Conservation (phyloP, 2,888 invertebrate genomes). For the Melieria omissa region DNA sequence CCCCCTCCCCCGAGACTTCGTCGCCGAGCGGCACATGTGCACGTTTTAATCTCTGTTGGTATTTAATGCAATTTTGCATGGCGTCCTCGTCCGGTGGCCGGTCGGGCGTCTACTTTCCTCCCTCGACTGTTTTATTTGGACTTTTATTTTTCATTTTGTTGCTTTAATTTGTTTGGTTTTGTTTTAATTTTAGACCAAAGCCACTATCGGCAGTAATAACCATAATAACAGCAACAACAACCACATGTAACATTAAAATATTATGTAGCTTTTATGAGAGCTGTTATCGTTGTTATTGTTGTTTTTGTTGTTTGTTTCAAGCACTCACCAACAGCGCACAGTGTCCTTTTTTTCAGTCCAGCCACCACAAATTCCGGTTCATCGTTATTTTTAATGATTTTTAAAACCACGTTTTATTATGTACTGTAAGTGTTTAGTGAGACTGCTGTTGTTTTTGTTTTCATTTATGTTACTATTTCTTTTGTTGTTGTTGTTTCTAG, state of each 20-base stretch:
- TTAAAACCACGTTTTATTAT: slow-evolving; percentile 2
- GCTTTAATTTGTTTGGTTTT: no score
- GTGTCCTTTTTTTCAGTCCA: not conserved
- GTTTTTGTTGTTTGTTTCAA: not conserved
- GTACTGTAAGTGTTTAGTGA: not conserved
- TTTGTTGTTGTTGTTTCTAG: not conserved
- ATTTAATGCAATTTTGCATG: not conserved
- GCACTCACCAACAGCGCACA: no score
- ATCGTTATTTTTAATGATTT: slow-evolving; percentile 29
- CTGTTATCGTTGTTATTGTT: slow-evolving; percentile 2
- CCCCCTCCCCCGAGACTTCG: no score
- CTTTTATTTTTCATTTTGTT: no score
- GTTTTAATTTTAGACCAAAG: no score
- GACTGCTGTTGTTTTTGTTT: not conserved
- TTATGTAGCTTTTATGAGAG: slow-evolving; percentile 10
- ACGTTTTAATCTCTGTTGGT: not conserved
- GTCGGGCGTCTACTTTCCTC: not conserved
- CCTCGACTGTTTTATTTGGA: no score
- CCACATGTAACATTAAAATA: slow-evolving; percentile 30
- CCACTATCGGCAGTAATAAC: not conserved
- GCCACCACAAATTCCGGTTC: not conserved
- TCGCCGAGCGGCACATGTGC: not conserved
- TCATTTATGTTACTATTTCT: slow-evolving; percentile 12
- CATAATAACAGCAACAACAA: slow-evolving; percentile 21
- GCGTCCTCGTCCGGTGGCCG: not conserved